phyloP scores from a whole-genome alignment of 2,113 vertebrate species.

The Ptilonorhynchus violaceus region DNA sequence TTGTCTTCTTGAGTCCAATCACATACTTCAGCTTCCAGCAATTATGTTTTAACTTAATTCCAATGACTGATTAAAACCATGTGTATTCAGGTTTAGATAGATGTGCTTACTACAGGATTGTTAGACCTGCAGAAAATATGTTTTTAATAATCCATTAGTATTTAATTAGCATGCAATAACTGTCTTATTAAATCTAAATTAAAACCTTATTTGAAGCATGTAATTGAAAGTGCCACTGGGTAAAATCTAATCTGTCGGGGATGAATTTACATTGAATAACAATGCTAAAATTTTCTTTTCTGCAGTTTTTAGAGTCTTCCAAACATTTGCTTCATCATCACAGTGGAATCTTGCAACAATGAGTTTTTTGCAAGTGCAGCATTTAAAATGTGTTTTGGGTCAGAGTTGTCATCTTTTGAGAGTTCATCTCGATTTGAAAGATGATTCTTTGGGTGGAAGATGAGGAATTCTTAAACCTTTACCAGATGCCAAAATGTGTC shows the following conservation, averaged over 20 bases:
- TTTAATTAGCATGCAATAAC: constrained; percentile 72
- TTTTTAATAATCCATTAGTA: constrained; percentile 68
- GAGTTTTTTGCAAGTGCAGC: constrained; percentile 28
- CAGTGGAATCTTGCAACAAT: constrained; percentile 41
- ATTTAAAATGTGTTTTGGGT: constrained; percentile 36
- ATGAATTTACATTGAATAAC: constrained; percentile 42
- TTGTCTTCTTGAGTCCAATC: constrained; percentile 34
- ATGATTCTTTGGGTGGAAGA: constrained; percentile 7
- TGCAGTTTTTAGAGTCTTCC: constrained; percentile 28
- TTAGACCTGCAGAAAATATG: constrained; percentile 67
- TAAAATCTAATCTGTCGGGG: constrained; percentile 60
- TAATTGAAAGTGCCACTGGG: constrained; percentile 68
- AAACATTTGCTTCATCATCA: constrained; percentile 36
- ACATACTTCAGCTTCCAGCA: constrained; percentile 48
- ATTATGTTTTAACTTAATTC: constrained; percentile 54
- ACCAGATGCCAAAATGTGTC: constrained; percentile 25
- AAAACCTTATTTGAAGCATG: constrained; percentile 64
- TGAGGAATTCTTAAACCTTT: constrained; percentile 27
- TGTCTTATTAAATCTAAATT: constrained; percentile 71
- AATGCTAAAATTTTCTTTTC: constrained; percentile 29
- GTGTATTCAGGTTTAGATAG: constrained; percentile 59
- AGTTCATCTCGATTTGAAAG: constrained; percentile 27
- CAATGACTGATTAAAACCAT: constrained; percentile 59
- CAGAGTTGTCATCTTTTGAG: constrained; percentile 36
- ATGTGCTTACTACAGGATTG: constrained; percentile 32